Evolutionary conservation across 2,888 invertebrate genomes (phyloP), one percentile per base, ranked within the genome.

Genomic region (Campaea margaritaria): DNA sequence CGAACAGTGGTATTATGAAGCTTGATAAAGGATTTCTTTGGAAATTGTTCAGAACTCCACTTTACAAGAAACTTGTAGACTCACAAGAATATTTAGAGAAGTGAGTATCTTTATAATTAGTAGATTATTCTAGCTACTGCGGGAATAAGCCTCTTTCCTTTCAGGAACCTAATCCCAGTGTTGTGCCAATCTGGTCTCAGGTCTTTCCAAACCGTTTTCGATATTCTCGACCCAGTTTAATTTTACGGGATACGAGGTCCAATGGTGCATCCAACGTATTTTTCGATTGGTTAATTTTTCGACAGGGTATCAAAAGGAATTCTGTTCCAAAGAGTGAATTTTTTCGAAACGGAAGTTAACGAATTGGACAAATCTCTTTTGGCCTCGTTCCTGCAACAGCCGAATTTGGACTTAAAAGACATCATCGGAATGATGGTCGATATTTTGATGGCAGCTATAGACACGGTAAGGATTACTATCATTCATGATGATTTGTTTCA

Each of bases 391-490:
- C 81, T 97, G 3, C 87, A 93, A 53, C 95, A 95, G 62, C 93
- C 95, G 0, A 94, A 95, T 69, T 80, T 97, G 4, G 95, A 96
- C 81, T 87, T 94, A 15, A 96, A 95, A 77, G 97, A 98, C 83
- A 93, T 97, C n/a, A 92, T 95, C 45, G 97, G 97, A 55, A 96
- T 97, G 93, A 94, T 96, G 59, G 95, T 96, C 39, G 98, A 98
- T 84, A 94, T 97, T 78, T 84, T 98, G 21, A 93, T 98, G 78
- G 98, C 97, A 51, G 97, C 97, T 57, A 95, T 97, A 57, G 97
- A 98, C 78, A 98, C 98, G 62, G 96, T 96, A 89, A 88, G 87
- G 78, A 7, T 31, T 9, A 27, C 7, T 27, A 27, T 27, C 4
- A n/a, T n/a, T n/a, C n/a, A n/a, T n/a, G n/a, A n/a, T n/a, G n/a